Conservation (phyloP, 2,888 invertebrate genomes). For the Bedellia somnulentella region DNA sequence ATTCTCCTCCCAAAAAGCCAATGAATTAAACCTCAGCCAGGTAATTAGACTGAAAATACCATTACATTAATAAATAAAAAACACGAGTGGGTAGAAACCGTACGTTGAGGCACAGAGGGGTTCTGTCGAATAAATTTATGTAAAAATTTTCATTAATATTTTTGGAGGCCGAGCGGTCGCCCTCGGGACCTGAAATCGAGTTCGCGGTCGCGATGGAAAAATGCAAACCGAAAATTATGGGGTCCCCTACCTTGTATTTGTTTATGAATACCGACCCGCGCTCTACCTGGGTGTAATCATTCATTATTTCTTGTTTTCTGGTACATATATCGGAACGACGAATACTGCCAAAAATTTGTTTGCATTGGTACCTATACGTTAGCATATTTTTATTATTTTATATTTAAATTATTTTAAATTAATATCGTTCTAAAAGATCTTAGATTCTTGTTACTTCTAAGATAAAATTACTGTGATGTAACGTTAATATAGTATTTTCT, state of each 20-base stretch:
- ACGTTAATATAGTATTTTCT: no score
- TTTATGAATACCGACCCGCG: slow-evolving; percentile 42
- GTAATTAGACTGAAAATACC: slow-evolving; percentile 61
- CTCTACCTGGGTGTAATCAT: slow-evolving; percentile 23
- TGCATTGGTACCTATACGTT: no score
- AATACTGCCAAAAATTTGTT: no score
- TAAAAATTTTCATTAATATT: slow-evolving; percentile 63
- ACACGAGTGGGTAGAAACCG: slow-evolving; percentile 45
- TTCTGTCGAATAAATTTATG: slow-evolving; percentile 61
- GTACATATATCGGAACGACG: no score
- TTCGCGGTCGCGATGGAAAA: slow-evolving; percentile 61
- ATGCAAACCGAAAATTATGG: slow-evolving; percentile 61
- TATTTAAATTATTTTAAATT: no score
- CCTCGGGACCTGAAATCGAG: slow-evolving; percentile 57
- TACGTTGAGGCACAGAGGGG: slow-evolving; percentile 39
- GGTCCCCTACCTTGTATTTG: slow-evolving; percentile 58
- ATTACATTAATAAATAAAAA: slow-evolving; percentile 62
- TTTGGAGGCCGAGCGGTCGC: slow-evolving; percentile 52
- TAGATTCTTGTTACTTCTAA: no score
- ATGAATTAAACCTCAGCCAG: slow-evolving; percentile 57
- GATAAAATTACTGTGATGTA: no score
- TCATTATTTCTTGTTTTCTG: slow-evolving; percentile 1
- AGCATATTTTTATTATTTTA: no score
- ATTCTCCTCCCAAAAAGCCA: no score
- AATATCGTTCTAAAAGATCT: no score